phyloP scores from a whole-genome alignment of 2,888 invertebrate species.

The Eilema griseolum region DNA sequence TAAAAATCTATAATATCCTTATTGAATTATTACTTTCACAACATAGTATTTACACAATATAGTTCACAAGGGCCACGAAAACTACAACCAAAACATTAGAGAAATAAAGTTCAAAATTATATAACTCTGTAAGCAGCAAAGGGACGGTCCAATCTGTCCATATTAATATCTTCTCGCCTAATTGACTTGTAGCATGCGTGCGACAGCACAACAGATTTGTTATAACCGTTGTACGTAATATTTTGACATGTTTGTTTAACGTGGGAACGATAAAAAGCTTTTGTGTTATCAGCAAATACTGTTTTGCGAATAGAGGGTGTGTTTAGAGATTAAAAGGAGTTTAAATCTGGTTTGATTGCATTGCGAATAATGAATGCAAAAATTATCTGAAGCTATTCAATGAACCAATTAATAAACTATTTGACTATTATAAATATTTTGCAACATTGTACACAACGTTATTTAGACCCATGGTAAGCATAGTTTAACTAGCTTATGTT shows the following conservation, averaged over 20 bases:
- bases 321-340: conserved; percentile 25
- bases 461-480: no score
- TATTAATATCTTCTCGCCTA: conserved; percentile 67
- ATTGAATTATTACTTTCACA: background rate
- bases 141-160: conserved; percentile 53
- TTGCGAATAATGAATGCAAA: no score
- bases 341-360: background rate
- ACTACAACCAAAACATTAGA: conserved; percentile 4
- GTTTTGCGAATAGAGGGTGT: conserved; percentile 25
- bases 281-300: conserved; percentile 41
- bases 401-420: no score
- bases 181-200: conserved; percentile 69
- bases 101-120: conserved; percentile 26
- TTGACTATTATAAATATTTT: no score
- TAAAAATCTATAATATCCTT: no score
- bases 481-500: no score
- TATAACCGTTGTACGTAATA: conserved; percentile 62
- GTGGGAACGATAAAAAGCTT: conserved; percentile 63
- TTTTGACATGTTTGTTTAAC: conserved; percentile 70
- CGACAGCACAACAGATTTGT: conserved; percentile 69
- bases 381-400: no score
- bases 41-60: no score
- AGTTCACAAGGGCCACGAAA: background rate
- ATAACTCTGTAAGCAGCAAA: conserved; percentile 22
- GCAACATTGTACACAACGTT: no score